Base-by-base conservation (phyloP, 1,140 invertebrate species). In the Caenorhabditis brenneri region DNA sequence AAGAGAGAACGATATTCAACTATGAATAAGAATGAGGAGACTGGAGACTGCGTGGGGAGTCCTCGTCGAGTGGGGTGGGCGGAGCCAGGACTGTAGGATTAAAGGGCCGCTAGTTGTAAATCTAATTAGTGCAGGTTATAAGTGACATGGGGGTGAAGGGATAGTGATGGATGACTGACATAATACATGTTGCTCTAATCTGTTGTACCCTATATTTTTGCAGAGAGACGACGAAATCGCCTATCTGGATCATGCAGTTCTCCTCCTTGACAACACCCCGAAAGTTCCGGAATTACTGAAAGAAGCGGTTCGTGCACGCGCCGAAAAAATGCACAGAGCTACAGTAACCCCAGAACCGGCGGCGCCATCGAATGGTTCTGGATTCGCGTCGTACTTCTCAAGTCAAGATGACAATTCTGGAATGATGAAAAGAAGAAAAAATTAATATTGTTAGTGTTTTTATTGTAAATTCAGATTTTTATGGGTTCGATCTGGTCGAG, bases 201-300 rank as follows among this genome's bases (percentile, higher is more conserved):
- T n/a, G n/a, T 51, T 51, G 2, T 27, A 55, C 9, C 0, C 24
- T 5, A 27, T 2, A 29, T 27, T 27, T 27, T 65, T 65, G 1
- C 65, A 74, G 65, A 46, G 65, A 74, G 65, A 74, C n/a, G 65
- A 74, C n/a, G 65, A 74, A 46, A 74, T 74, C 36, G 65, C 36
- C n/a, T 74, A 74, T 24, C 15, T 74, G 36, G 36, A 74, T 27
- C 6, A 2, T 9, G 65, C 65, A 10, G n/a, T 24, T 39, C 27
- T 74, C 19, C 36, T 74, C 4, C 65, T 74, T 12, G 36, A 74
- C 42, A 42, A 46, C 65, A 42, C 33, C 24, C 33, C 33, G 46
- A 74, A 74, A 74, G 36, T 74, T 10, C 65, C 65, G 0, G 36
- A 24, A 12, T 15, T 0, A 1, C 36, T 74, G 0, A 24, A 19